A percentile compares a stretch with the other conserved stretches of the same genome.
Conservation (phyloP, 2,888 invertebrate genomes). For the Acanthopleura granulata region DNA sequence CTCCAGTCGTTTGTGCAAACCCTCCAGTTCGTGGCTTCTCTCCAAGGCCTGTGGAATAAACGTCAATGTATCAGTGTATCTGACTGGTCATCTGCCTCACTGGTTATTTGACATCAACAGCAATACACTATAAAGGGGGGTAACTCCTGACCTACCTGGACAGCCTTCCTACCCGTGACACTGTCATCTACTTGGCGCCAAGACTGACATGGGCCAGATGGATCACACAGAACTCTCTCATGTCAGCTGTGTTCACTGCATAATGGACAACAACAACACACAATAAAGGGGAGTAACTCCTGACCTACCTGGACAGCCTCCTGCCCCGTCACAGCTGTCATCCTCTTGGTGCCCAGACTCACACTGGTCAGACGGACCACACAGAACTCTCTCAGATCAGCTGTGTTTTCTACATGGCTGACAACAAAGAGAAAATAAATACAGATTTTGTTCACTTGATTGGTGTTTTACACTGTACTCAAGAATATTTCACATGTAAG, state of each 20-base stretch:
- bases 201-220: constrained; percentile 51
- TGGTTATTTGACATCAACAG: too few relatives aligned
- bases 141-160: constrained; percentile 33
- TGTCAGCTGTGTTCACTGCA: too few relatives aligned
- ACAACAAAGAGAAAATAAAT: constrained; percentile 21
- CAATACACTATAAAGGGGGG: too few relatives aligned
- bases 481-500: too few relatives aligned
- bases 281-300: background rate
- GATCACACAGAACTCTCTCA: constrained; percentile 50
- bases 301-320: constrained; percentile 42
- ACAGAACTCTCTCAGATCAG: constrained; percentile 56
- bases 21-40: background rate
- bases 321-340: constrained; percentile 59
- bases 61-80: too few relatives aligned
- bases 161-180: constrained; percentile 55
- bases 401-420: constrained; percentile 62
- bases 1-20: background rate
- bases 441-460: too few relatives aligned
- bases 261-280: too few relatives aligned
- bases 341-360: constrained; percentile 53
- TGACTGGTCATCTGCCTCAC: too few relatives aligned
- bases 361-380: constrained; percentile 55
- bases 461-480: too few relatives aligned
- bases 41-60: background rate
- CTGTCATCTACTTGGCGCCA: constrained; percentile 55